Evolutionary conservation across 2,113 vertebrate species (phyloP), one percentile per base, ranked within the genome.

Genomic region (Eptatretus burgeri): DNA sequence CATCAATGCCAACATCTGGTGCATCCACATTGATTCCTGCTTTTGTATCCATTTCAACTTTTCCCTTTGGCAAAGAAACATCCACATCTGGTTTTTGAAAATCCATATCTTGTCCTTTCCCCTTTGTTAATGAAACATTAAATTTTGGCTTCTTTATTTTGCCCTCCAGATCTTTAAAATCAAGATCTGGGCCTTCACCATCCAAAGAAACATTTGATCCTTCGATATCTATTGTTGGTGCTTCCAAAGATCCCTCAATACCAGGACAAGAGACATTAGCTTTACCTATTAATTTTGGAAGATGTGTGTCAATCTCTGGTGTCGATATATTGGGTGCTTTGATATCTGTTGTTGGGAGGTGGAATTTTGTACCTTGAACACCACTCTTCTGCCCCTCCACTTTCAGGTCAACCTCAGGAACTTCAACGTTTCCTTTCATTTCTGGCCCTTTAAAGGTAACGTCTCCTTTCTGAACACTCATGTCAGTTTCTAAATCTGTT

Each of bases 31-130:
- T 71, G 13, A 78, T 8, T 1, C 77, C 73, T 0, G 77, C 63
- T 0, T 78, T 74, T 0, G 76, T 52, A 0, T 76, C 72, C 1
- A 78, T 64, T 50, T 76, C 77, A 0, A 70, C 70, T 2, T 75
- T 73, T 0, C 18, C 60, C 0, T 68, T 49, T 10, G 63, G 17
- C 17, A 67, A 66, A 7, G 73, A 71, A 0, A 0, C 62, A 1
- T 72, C 71, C 1, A 74, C 1, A 2, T 74, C 74, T 1, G 64
- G 51, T 2, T 76, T 73, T 1, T 77, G 16, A 60, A 71, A 64
- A 0, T 69, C 74, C 0, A 74, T 9, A 0, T 70, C 66, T 0
- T 73, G 71, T 1, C 65, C 68, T 51, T 76, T 71, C 4, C 12
- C 70, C 10, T 74, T 75, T 51, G 74, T 27, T 1, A 70, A 49